phyloP scores from a whole-genome alignment of 2,797 vertebrate genomes.

The Eupleurogrammus muticus region DNA sequence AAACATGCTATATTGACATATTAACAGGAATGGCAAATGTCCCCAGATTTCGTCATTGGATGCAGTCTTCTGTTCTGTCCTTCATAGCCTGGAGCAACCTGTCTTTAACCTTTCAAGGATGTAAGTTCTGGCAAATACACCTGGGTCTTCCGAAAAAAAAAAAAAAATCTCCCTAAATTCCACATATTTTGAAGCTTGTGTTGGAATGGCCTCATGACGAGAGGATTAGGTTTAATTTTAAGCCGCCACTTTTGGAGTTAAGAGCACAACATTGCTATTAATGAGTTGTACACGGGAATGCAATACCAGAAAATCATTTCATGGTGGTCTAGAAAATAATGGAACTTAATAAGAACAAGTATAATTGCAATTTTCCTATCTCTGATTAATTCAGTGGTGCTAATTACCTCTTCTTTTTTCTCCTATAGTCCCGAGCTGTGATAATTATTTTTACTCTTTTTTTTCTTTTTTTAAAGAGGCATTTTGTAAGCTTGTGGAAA shows the following conservation, averaged over 20 bases:
- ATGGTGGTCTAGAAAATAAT: constrained; percentile 76
- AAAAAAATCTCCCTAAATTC: constrained; percentile 20
- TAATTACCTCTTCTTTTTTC: constrained; percentile 76
- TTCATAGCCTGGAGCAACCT: constrained; percentile 16
- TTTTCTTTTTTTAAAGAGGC: constrained; percentile 52
- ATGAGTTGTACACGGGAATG: constrained; percentile 47
- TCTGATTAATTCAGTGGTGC: constrained; percentile 78
- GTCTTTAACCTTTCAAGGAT: constrained; percentile 35
- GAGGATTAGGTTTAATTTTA: constrained; percentile 30
- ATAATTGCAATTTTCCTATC: constrained; percentile 77
- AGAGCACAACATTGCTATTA: constrained; percentile 54
- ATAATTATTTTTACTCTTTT: constrained; percentile 72
- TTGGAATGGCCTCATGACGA: constrained; percentile 9
- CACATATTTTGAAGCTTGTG: background rate
- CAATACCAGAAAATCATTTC: constrained; percentile 65
- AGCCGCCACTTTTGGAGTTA: constrained; percentile 25
- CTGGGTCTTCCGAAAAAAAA: constrained; percentile 25
- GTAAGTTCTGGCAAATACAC: constrained; percentile 23
- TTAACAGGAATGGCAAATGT: constrained; percentile 1
- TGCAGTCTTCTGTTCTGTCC: constrained; percentile 20
- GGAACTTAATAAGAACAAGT: constrained; percentile 76
- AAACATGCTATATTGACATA: background rate
- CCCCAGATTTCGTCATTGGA: constrained; percentile 8
- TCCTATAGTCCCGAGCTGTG: constrained; percentile 42
- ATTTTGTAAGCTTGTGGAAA: constrained; percentile 43